phyloP scores from a whole-genome alignment of 23 tunicate genomes.

The Trididemnum miniatum region DNA sequence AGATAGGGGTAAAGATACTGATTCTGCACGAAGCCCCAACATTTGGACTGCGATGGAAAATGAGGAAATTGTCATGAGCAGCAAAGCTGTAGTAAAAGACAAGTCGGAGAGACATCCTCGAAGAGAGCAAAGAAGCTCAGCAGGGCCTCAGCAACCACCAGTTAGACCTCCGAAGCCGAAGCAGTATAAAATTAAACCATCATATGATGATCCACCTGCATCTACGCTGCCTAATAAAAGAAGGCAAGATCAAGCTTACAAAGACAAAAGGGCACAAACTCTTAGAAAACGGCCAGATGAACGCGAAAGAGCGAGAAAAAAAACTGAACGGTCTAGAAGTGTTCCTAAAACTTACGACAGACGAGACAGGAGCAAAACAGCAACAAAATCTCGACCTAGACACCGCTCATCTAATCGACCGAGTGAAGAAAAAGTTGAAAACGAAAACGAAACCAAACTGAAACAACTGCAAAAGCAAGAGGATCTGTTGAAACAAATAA shows the following conservation, averaged over 20 bases:
- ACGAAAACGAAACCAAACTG: background rate
- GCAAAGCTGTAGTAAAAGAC: background rate
- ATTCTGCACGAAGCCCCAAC: background rate
- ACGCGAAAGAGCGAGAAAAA: background rate
- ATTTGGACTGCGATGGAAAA: slow-evolving; percentile 6
- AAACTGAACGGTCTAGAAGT: background rate
- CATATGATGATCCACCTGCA: background rate
- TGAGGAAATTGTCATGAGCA: background rate
- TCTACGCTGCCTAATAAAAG: background rate
- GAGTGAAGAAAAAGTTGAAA: background rate
- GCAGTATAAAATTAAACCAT: slow-evolving; percentile 23
- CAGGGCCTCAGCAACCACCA: slow-evolving; percentile 12
- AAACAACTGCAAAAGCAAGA: slow-evolving; percentile 3
- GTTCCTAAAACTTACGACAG: background rate
- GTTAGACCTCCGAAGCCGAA: slow-evolving; percentile 31
- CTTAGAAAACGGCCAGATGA: background rate
- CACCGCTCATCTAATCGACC: background rate
- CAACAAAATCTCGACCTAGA: background rate
- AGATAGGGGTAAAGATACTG: background rate
- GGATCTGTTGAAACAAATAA: slow-evolving; percentile 21
- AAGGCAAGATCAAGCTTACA: background rate
- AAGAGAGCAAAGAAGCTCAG: background rate
- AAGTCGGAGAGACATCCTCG: background rate
- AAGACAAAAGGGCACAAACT: background rate
- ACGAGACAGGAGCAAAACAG: background rate